Percentiles rank a stretch among this genome's conserved stretches.
Conservation (phyloP, 2,888 invertebrate genomes). For the Strigamia transsilvanica region DNA sequence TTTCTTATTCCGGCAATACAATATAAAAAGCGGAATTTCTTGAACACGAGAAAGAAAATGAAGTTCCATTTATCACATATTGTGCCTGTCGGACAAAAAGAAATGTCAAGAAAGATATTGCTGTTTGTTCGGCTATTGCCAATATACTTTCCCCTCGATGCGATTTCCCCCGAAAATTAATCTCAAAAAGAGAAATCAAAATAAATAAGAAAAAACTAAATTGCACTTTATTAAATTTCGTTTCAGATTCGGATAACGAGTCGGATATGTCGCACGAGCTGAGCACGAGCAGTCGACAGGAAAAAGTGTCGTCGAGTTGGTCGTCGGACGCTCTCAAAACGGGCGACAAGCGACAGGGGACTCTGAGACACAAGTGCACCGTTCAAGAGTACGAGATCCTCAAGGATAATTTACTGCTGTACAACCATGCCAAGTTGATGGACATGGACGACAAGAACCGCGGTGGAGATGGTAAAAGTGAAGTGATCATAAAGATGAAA, state of each 20-base stretch:
- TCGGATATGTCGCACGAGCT: conserved; percentile 46
- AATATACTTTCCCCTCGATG: not conserved
- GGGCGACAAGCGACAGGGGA: not conserved
- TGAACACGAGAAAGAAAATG: not conserved
- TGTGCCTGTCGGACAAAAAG: conserved; percentile 47
- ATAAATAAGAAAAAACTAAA: not conserved
- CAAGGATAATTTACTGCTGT: conserved; percentile 75
- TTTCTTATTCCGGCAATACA: not conserved
- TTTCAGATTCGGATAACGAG: conserved; percentile 46
- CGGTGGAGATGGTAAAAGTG: conserved; percentile 53
- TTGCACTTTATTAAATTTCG: not conserved
- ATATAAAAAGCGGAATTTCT: not conserved
- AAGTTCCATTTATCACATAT: conserved; percentile 42
- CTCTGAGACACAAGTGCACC: conserved; percentile 65
- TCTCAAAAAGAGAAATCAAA: not conserved
- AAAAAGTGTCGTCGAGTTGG: conserved; percentile 51
- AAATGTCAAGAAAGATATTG: conserved; percentile 32
- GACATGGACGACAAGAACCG: conserved; percentile 70
- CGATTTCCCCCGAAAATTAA: not conserved
- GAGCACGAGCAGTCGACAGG: conserved; percentile 40
- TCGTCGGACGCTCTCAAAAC: conserved; percentile 30
- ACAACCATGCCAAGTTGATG: conserved; percentile 74
- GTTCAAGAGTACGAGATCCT: conserved; percentile 75
- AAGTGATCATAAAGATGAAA: not conserved
- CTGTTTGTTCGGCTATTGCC: conserved; percentile 28